Evolutionary conservation across 2,888 invertebrate genomes (phyloP).

Genomic region (Thera britannica): DNA sequence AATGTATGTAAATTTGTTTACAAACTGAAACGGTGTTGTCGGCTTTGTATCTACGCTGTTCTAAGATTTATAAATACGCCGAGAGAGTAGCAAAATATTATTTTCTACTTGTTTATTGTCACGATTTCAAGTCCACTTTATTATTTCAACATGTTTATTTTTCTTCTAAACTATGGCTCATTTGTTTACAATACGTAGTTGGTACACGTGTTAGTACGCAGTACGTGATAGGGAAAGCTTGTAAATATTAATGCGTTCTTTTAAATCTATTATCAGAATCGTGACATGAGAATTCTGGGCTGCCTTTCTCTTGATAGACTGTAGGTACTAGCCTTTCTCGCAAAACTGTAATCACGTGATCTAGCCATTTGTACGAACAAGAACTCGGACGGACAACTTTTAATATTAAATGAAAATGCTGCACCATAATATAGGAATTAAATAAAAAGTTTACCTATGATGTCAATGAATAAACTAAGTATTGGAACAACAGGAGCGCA

Average conservation of each 20-base stretch:
- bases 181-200: constrained; percentile 35
- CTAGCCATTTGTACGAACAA: neutral
- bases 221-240: constrained; percentile 19
- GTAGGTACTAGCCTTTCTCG: neutral
- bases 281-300: constrained; percentile 19
- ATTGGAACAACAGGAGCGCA: no score
- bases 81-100: neutral
- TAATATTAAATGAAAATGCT: no score
- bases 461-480: no score
- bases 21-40: constrained; percentile 6
- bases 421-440: no score
- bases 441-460: no score
- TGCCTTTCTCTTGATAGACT: constrained; percentile 10
- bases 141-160: constrained; percentile 34
- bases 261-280: constrained; percentile 29
- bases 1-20: constrained; percentile 11
- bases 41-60: neutral
- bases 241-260: constrained; percentile 18
- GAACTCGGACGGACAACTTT: no score
- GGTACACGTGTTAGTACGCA: constrained; percentile 36
- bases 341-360: constrained; percentile 8
- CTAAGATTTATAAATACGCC: neutral
- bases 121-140: constrained; percentile 13
- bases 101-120: constrained; percentile 34
- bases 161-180: constrained; percentile 33